Conservation (phyloP, 2,113 vertebrate genomes). For the Pycnonotus jocosus region DNA sequence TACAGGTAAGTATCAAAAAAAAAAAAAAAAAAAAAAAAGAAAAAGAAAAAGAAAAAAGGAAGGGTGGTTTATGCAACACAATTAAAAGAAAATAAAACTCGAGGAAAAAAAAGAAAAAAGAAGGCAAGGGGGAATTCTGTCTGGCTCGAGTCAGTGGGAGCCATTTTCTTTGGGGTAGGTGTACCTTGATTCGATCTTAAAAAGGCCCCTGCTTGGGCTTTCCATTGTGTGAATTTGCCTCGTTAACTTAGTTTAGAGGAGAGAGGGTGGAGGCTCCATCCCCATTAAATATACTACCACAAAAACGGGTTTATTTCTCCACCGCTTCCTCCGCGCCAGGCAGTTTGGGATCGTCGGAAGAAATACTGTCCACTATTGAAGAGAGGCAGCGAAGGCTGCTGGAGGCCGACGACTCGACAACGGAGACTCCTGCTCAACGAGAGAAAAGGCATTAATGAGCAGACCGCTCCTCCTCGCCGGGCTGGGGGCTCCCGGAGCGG, state of each 20-base stretch:
- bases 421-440: constrained; percentile 65
- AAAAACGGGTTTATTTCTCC: constrained; percentile 62
- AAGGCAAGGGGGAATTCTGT: not conserved
- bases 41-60: not conserved
- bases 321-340: constrained; percentile 68
- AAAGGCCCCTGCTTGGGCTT: not conserved
- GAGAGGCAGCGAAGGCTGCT: constrained; percentile 93
- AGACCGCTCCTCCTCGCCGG: not conserved
- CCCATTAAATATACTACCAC: not conserved
- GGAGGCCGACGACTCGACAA: constrained; percentile 80
- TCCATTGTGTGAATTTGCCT: constrained; percentile 9
- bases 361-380: constrained; percentile 97
- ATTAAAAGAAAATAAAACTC: constrained; percentile 11
- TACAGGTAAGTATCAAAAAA: not conserved
- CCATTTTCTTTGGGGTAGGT: not conserved
- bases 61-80: not conserved
- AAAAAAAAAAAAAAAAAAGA: not conserved
- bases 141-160: not conserved
- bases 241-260: constrained; percentile 16
- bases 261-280: not conserved
- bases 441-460: not conserved
- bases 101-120: fast-evolving
- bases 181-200: not conserved
- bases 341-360: constrained; percentile 80
- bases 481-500: not conserved